phyloP scores from a whole-genome alignment of 2,888 invertebrate species.

The Lithophane socia region DNA sequence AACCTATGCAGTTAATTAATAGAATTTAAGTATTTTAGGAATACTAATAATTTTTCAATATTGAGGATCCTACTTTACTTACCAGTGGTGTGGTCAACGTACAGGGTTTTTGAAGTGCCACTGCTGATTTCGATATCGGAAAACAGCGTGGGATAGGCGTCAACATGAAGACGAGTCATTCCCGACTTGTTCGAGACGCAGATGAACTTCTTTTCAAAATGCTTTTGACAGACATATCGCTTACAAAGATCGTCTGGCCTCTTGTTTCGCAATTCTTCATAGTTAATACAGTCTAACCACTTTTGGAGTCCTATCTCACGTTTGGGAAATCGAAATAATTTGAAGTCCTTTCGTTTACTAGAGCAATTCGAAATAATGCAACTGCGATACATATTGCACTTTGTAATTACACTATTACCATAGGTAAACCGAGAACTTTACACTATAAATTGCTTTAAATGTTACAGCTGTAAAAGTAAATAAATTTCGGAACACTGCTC shows the following conservation, averaged over 20 bases:
- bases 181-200: background rate
- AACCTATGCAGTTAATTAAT: no score
- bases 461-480: no score
- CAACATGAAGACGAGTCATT: background rate
- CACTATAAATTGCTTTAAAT: no score
- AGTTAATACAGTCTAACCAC: background rate
- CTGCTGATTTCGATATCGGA: background rate
- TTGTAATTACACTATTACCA: background rate
- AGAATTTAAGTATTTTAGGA: no score
- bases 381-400: background rate
- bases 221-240: background rate
- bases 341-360: background rate
- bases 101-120: background rate
- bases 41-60: background rate
- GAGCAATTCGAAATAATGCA: background rate
- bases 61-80: background rate
- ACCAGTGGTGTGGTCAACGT: background rate
- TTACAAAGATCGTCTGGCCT: background rate
- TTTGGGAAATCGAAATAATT: background rate
- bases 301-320: conserved; percentile 1
- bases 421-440: no score
- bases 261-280: background rate
- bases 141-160: background rate
- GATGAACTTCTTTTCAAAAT: background rate
- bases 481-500: no score